Conservation (phyloP, 2,888 invertebrate genomes). For the Patella caerulea region DNA sequence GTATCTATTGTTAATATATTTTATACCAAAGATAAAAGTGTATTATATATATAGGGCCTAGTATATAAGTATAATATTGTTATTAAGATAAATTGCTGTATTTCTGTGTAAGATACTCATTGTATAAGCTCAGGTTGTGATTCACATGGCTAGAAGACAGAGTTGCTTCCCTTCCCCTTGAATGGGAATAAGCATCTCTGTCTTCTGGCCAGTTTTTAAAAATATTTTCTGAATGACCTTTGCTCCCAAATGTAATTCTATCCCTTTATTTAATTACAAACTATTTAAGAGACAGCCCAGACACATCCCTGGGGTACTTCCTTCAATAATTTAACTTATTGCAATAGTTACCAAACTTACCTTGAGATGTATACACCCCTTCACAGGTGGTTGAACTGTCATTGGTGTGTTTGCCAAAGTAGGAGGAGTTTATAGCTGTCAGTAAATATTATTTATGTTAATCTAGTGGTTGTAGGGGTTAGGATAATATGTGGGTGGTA, state of each 20-base stretch:
- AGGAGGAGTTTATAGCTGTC: slow-evolving; percentile 2
- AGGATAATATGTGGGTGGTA: neutral
- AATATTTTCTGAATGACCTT: slow-evolving; percentile 56
- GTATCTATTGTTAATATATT: neutral
- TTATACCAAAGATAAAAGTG: too few relatives aligned
- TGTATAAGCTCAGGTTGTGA: slow-evolving; percentile 9
- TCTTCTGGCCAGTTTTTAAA: slow-evolving; percentile 48
- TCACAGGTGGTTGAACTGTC: neutral
- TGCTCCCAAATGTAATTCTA: slow-evolving; percentile 43
- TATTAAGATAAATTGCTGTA: too few relatives aligned
- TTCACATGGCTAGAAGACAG: neutral
- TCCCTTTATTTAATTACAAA: slow-evolving; percentile 20
- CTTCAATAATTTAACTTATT: slow-evolving; percentile 3
- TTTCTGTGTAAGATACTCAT: slow-evolving; percentile 1
- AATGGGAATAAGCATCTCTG: slow-evolving; percentile 3
- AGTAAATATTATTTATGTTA: slow-evolving; percentile 9
- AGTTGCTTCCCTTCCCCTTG: slow-evolving; percentile 12
- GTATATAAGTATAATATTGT: too few relatives aligned
- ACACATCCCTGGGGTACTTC: neutral
- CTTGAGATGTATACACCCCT: neutral
- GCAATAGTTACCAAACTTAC: neutral
- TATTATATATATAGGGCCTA: too few relatives aligned
- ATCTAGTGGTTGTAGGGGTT: neutral
- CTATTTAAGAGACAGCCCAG: slow-evolving; percentile 14
- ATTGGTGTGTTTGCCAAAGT: neutral